Percentiles rank a stretch among this genome's conserved stretches.
phyloP scores from a whole-genome alignment of 2,888 invertebrate species.

The Eugnorisma glareosa region DNA sequence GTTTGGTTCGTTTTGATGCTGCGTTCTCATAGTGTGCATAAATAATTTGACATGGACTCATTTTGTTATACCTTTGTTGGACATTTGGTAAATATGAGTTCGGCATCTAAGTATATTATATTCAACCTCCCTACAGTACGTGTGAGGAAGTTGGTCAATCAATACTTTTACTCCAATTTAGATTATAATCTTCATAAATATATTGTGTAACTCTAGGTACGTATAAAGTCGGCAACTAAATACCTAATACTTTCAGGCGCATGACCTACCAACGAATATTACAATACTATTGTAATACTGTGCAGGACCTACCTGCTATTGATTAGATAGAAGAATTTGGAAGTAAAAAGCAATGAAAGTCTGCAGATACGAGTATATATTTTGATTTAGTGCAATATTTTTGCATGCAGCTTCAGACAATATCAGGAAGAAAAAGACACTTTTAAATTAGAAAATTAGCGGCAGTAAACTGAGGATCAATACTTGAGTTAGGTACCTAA shows the following conservation, averaged over 20 bases:
- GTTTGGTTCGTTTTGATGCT: no score
- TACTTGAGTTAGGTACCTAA: background rate
- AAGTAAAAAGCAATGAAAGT: background rate
- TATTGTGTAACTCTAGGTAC: background rate
- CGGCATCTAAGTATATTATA: constrained; percentile 1
- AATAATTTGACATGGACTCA: constrained; percentile 26
- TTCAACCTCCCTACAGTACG: background rate
- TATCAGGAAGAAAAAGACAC: background rate
- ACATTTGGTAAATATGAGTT: background rate
- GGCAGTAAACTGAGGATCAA: no score
- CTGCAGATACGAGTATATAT: background rate
- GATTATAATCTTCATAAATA: constrained; percentile 44
- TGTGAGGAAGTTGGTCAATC: constrained; percentile 32
- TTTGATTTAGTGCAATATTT: background rate
- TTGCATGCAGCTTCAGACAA: background rate
- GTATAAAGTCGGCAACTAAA: background rate
- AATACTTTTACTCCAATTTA: constrained; percentile 42
- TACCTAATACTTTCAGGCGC: constrained; percentile 13
- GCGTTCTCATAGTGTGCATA: background rate
- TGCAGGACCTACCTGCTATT: background rate
- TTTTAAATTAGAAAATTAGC: background rate
- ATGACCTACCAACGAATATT: background rate
- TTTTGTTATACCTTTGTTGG: constrained; percentile 1
- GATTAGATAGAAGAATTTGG: background rate
- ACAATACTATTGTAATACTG: background rate